Evolutionary conservation across 2,113 vertebrate genomes (phyloP), one percentile per base, ranked within the genome.

Genomic region (Zosterops japonicus): DNA sequence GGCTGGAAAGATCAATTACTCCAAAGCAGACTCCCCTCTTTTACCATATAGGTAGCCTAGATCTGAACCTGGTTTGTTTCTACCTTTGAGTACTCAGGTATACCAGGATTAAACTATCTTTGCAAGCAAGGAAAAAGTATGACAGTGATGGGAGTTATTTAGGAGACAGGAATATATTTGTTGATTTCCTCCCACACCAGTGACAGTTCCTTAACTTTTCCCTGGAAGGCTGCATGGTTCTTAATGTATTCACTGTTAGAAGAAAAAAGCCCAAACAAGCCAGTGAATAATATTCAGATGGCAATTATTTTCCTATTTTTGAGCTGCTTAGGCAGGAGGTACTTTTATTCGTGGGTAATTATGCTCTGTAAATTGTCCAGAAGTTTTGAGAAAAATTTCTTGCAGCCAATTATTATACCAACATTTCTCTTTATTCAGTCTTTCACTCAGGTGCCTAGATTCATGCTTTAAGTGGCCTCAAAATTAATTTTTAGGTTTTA

Each of bases 281-380:
- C 17, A 82, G 19, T 44, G 44, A 94, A 75, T 82, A 87, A 56
- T 64, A 83, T 76, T 94, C 7, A 1, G 41, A 52, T 52, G 42
- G 41, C 57, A 89, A 78, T 95, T 89, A 44, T 94, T 84, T 94
- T 82, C n/a, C 57, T 64, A 49, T 72, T 68, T 94, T 94, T 88
- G 57, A 87, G 18, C 36, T 89, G n/a, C 60, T 61, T 72, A 68
- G 57, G n/a, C 33, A 49, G 55, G 31, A 83, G 20, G 11, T 67
- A 19, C 29, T 90, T 82, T 69, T 87, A 70, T 59, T 76, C 5
- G 8, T 33, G 20, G 33, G 19, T 83, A 72, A 91, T 83, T 90
- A 44, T 74, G 65, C 41, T 72, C 80, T 85, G 65, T 46, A 89
- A 77, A 79, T 69, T 90, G 81, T 65, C 76, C 65, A 47, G 49